Evolutionary conservation across 92 coral and sea anemone species (phyloP).

Genomic region (Phenganax stokvisi): DNA sequence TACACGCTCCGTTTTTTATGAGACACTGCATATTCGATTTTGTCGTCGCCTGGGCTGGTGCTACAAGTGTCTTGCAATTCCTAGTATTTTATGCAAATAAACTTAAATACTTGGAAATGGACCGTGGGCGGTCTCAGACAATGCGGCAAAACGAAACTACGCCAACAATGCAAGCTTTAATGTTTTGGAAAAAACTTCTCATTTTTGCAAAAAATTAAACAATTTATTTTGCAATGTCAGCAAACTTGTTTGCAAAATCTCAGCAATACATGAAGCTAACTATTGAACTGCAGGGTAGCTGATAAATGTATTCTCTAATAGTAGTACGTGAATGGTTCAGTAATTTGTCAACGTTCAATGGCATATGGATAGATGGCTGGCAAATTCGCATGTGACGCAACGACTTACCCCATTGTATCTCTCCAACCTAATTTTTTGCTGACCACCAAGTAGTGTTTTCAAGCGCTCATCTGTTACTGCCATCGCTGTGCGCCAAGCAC

Average conservation of each 20-base stretch:
- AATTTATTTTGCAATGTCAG: neutral
- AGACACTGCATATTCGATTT: too few relatives aligned
- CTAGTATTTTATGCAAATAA: constrained; percentile 7
- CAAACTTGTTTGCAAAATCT: neutral
- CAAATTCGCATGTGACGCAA: neutral
- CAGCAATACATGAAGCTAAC: neutral
- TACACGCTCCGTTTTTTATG: too few relatives aligned
- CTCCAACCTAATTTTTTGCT: constrained; percentile 29
- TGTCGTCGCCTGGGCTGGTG: too few relatives aligned
- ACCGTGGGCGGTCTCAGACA: neutral
- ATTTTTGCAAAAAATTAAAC: neutral
- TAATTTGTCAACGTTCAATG: neutral
- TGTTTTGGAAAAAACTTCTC: neutral
- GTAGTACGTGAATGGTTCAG: neutral
- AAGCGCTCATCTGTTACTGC: neutral
- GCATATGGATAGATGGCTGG: neutral
- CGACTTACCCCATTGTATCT: constrained; percentile 28
- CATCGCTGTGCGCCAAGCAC: constrained; percentile 1
- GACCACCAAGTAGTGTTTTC: constrained; percentile 22
- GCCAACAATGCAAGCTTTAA: neutral
- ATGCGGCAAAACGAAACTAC: neutral
- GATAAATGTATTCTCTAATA: neutral
- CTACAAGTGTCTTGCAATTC: neutral
- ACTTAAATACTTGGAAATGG: constrained; percentile 13
- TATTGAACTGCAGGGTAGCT: neutral